Conservation (phyloP, 2,888 invertebrate species). For the Helobdella robusta region DNA sequence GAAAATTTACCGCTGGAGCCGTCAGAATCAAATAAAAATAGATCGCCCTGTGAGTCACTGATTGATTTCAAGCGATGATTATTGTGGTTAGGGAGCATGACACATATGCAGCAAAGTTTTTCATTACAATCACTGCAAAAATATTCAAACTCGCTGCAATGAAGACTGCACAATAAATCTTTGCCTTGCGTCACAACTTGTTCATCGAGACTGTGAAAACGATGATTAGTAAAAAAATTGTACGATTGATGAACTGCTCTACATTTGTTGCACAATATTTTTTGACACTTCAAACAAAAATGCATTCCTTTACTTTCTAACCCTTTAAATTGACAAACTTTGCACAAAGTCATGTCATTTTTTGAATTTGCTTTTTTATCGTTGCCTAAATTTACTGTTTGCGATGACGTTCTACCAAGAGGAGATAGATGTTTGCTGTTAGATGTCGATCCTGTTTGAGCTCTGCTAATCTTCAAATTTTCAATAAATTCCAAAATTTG, state of each 20-base stretch:
- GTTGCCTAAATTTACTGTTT: too few relatives aligned
- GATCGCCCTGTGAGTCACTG: too few relatives aligned
- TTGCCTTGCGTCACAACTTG: not conserved
- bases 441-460: not conserved
- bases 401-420: too few relatives aligned
- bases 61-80: conserved; percentile 12
- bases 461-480: conserved; percentile 5
- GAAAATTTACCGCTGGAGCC: too few relatives aligned
- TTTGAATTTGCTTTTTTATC: too few relatives aligned
- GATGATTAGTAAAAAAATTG: not conserved
- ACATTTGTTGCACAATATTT: conserved; percentile 1
- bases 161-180: not conserved
- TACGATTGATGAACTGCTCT: not conserved
- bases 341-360: too few relatives aligned
- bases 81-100: conserved; percentile 8
- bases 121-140: conserved; percentile 5
- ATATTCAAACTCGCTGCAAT: not conserved
- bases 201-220: not conserved
- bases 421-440: too few relatives aligned
- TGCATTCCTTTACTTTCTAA: not conserved
- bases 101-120: conserved; percentile 5
- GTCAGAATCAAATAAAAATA: too few relatives aligned
- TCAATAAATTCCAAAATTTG: conserved; percentile 27
- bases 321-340: conserved; percentile 8
- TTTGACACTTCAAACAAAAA: conserved; percentile 11